A percentile compares a stretch with the other conserved stretches of the same genome.
Evolutionary conservation across 2,797 vertebrate species (phyloP).

Genomic region (Cossypha caffra): DNA sequence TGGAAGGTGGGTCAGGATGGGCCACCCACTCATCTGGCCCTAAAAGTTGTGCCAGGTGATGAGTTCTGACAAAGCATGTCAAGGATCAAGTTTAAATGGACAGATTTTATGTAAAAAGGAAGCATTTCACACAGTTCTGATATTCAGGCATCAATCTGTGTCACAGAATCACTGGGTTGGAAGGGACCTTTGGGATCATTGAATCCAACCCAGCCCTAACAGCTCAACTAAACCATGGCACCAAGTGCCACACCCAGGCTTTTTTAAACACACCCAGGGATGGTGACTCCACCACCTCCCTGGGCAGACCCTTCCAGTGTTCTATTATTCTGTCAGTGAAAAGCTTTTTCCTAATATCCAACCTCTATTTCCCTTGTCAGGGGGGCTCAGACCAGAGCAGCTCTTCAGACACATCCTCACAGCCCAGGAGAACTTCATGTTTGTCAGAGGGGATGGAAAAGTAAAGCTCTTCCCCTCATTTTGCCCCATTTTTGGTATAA

Average conservation of each 20-base stretch:
- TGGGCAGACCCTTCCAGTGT: too few species aligned
- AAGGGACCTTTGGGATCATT: too few species aligned
- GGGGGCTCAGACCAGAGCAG: neutral
- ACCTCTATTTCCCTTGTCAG: too few species aligned
- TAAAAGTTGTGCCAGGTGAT: neutral
- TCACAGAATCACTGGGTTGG: too few species aligned
- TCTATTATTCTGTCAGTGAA: too few species aligned
- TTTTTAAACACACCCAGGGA: too few species aligned
- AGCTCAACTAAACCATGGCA: too few species aligned
- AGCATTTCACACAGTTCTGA: neutral
- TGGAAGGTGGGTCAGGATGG: neutral
- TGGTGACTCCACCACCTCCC: too few species aligned
- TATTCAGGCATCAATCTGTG: neutral
- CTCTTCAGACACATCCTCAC: neutral
- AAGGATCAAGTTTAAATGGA: neutral
- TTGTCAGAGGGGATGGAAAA: neutral
- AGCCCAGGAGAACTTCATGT: accelerated
- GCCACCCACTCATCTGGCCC: neutral
- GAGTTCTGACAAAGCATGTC: neutral
- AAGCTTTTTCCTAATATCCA: too few species aligned
- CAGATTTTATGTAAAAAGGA: neutral
- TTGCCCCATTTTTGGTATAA: neutral
- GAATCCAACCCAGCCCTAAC: too few species aligned
- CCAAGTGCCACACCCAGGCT: too few species aligned
- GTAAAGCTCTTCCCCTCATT: neutral